phyloP scores from a whole-genome alignment of 2,888 invertebrate species.

The Artemia sinica region DNA sequence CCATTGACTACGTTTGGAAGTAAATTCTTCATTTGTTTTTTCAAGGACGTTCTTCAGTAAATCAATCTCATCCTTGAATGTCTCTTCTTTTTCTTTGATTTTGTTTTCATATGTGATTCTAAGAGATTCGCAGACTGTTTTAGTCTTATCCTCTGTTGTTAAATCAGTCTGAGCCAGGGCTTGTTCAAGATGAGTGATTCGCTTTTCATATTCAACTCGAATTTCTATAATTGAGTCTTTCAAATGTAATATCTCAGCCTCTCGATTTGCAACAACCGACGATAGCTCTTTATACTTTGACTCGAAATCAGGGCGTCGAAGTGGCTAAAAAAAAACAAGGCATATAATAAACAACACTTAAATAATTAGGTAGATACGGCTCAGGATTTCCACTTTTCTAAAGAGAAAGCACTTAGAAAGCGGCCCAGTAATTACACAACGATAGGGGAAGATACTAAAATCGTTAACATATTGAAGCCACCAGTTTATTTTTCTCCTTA shows the following conservation, averaged over 20 bases:
- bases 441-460: too few relatives aligned
- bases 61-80: neutral
- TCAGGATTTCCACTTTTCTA: too few relatives aligned
- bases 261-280: neutral
- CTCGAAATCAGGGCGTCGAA: conserved; percentile 11
- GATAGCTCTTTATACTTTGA: conserved; percentile 2
- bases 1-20: neutral
- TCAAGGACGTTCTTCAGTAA: neutral
- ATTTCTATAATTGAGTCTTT: neutral
- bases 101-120: neutral
- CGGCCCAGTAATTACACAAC: too few relatives aligned
- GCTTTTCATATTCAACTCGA: neutral
- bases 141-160: neutral
- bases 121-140: neutral
- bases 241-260: conserved; percentile 3
- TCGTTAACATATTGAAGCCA: too few relatives aligned
- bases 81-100: conserved; percentile 1
- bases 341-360: too few relatives aligned
- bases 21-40: neutral
- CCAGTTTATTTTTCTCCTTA: too few relatives aligned
- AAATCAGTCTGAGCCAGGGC: neutral
- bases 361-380: too few relatives aligned
- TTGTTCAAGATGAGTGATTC: neutral
- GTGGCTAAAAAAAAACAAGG: neutral
- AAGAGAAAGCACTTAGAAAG: too few relatives aligned